Conservation (phyloP, 2,113 vertebrate species). For the Heliornis fulica region DNA sequence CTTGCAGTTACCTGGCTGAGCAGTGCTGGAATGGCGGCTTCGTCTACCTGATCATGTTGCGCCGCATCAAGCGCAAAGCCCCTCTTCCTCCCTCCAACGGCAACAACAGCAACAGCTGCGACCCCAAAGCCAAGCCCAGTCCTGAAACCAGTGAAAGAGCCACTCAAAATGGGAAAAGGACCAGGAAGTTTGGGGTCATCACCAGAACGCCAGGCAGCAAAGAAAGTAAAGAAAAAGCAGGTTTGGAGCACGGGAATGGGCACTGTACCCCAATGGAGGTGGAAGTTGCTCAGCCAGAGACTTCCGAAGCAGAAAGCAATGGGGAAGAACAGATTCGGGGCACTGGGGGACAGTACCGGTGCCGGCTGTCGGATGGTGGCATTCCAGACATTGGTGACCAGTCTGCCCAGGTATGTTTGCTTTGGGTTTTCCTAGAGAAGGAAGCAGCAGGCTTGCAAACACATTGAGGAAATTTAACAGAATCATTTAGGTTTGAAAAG, state of each 20-base stretch:
- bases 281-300: slow-evolving; percentile 61
- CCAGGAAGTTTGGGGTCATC: slow-evolving; percentile 93
- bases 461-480: neutral
- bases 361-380: slow-evolving; percentile 70
- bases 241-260: slow-evolving; percentile 62
- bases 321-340: slow-evolving; percentile 32
- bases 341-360: slow-evolving; percentile 37
- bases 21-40: slow-evolving; percentile 98
- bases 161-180: slow-evolving; percentile 81
- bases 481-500: too few relatives aligned
- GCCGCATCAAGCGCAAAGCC: slow-evolving; percentile 92
- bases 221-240: slow-evolving; percentile 51
- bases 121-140: slow-evolving; percentile 62
- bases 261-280: slow-evolving; percentile 69
- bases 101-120: slow-evolving; percentile 70
- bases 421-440: neutral
- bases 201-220: slow-evolving; percentile 78
- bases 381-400: slow-evolving; percentile 74
- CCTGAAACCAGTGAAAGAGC: slow-evolving; percentile 63
- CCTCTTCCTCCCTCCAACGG: slow-evolving; percentile 84
- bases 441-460: accelerated
- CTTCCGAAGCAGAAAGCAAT: slow-evolving; percentile 38
- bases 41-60: slow-evolving; percentile 95
- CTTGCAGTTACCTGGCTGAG: slow-evolving; percentile 90
- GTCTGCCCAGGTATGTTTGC: slow-evolving; percentile 75